Conservation (phyloP, 2,888 invertebrate species). For the Archips xylosteana region DNA sequence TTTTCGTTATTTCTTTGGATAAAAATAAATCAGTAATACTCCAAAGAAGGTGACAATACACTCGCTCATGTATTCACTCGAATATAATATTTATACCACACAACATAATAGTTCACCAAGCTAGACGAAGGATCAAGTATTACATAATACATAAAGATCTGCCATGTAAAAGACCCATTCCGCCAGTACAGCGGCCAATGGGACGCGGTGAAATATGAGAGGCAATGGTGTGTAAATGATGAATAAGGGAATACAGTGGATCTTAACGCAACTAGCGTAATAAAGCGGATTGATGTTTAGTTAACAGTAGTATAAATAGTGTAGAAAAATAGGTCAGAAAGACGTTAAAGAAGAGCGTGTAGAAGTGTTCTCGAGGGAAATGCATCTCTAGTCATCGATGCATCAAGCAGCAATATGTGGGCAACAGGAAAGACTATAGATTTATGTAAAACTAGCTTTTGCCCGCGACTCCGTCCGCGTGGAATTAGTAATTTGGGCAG, state of each 20-base stretch:
- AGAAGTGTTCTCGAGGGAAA: not conserved
- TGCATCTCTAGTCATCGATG: too few species aligned
- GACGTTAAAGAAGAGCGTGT: not conserved
- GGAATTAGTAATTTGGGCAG: too few species aligned
- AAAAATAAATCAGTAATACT: not conserved
- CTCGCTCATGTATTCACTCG: not conserved
- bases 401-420: too few species aligned
- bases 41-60: not conserved
- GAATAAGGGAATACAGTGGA: conserved; percentile 16
- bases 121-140: not conserved
- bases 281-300: conserved; percentile 1
- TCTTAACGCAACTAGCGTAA: conserved; percentile 15
- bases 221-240: conserved; percentile 25
- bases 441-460: too few species aligned
- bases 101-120: not conserved
- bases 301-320: conserved; percentile 7
- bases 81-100: not conserved
- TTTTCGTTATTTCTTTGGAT: not conserved
- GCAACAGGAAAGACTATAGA: too few species aligned
- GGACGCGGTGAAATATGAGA: conserved; percentile 29
- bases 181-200: conserved; percentile 11
- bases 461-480: too few species aligned
- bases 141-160: conserved; percentile 2
- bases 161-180: conserved; percentile 5
- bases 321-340: not conserved